These are phyloP conservation scores for Drosophila lacertosa DNA, from an alignment of 1,140 invertebrate species.

Conservation along the genomic window DNA sequence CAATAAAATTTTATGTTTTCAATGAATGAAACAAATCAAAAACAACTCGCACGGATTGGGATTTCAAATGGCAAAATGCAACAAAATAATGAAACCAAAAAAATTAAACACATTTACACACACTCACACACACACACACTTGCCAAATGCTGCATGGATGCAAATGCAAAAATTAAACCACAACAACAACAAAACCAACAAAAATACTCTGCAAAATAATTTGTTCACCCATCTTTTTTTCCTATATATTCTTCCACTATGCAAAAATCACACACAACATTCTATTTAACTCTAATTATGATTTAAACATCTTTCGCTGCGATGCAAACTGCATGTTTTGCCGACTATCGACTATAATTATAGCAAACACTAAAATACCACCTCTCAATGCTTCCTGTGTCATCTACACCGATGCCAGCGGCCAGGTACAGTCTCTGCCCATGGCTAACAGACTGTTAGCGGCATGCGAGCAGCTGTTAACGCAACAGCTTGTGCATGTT, in stretches of 20 bases:
- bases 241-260: constrained; percentile 15
- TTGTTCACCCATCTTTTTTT: constrained; percentile 3
- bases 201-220: constrained; percentile 14
- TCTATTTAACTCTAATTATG: constrained; percentile 8
- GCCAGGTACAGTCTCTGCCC: constrained; percentile 90
- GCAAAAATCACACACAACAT: constrained; percentile 16
- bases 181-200: constrained; percentile 22
- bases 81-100: constrained; percentile 60
- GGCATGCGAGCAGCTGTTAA: constrained; percentile 32
- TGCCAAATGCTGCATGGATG: constrained; percentile 38
- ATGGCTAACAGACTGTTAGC: constrained; percentile 25
- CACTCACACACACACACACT: constrained; percentile 35
- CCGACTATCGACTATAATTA: constrained; percentile 30
- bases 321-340: constrained; percentile 42
- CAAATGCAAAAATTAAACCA: constrained; percentile 27
- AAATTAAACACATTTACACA: constrained; percentile 23
- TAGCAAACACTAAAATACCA: constrained; percentile 87
- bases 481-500: constrained; percentile 31
- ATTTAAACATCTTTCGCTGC: constrained; percentile 8
- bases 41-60: constrained; percentile 66
- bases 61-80: constrained; percentile 63
- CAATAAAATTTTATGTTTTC: constrained; percentile 46
- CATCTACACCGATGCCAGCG: constrained; percentile 97
- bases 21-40: constrained; percentile 52
- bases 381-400: constrained; percentile 95